A percentile compares a stretch with the other conserved stretches of the same genome.
Evolutionary conservation across 2,888 invertebrate genomes (phyloP).

Genomic region (Macaria liturata): DNA sequence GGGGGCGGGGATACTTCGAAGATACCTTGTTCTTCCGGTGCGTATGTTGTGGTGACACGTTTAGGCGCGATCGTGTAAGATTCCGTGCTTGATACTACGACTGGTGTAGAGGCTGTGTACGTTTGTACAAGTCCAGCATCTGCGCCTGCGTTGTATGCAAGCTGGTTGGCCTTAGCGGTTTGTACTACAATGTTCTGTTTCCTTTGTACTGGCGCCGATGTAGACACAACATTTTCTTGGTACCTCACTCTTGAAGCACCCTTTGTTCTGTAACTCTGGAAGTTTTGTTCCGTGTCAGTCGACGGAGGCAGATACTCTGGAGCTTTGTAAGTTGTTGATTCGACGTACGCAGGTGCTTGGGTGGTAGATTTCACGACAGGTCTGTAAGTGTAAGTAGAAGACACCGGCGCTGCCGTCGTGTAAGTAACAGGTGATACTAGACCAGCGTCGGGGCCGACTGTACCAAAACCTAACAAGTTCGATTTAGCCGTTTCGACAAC

Average conservation of each 20-base stretch:
- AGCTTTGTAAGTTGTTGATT: conserved; percentile 59
- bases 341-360: conserved; percentile 44
- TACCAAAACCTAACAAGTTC: conserved; percentile 71
- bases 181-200: conserved; percentile 69
- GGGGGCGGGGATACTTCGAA: conserved; percentile 66
- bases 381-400: conserved; percentile 51
- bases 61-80: conserved; percentile 49
- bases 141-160: conserved; percentile 63
- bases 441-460: conserved; percentile 74
- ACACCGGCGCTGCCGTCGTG: conserved; percentile 56
- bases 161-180: conserved; percentile 64
- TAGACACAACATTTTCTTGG: conserved; percentile 49
- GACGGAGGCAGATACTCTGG: conserved; percentile 69
- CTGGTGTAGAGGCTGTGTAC: conserved; percentile 63
- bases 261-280: conserved; percentile 53
- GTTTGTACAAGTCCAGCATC: conserved; percentile 65
- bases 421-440: conserved; percentile 65
- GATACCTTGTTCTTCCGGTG: conserved; percentile 62
- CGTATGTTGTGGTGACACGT: conserved; percentile 57
- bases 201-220: conserved; percentile 48
- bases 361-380: conserved; percentile 53
- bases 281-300: conserved; percentile 48
- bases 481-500: conserved; percentile 73
- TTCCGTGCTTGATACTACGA: conserved; percentile 51
- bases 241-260: conserved; percentile 47